Percentiles rank a stretch among this genome's conserved stretches.
phyloP scores from a whole-genome alignment of 2,888 invertebrate genomes.

The Dryocosmus kuriphilus region DNA sequence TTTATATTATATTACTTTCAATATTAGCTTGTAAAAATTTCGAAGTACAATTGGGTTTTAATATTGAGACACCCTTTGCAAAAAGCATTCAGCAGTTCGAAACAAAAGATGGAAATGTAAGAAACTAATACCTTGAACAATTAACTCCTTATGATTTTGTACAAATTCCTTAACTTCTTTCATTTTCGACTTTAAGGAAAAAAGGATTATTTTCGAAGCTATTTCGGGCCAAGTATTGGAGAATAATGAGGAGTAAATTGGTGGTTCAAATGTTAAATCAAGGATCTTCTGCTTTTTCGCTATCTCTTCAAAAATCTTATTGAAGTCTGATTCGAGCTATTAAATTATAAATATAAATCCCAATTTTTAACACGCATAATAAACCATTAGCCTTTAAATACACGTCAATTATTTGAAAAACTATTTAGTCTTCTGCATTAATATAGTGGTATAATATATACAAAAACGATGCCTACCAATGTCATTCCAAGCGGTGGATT shows the following conservation, averaged over 20 bases:
- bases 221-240: neutral
- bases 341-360: neutral
- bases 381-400: no score
- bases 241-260: slow-evolving; percentile 19
- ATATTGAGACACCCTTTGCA: no score
- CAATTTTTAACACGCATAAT: neutral
- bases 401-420: no score
- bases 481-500: slow-evolving; percentile 31
- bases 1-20: no score
- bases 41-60: no score
- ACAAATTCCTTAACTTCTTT: slow-evolving; percentile 41
- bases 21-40: no score
- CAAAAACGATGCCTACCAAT: slow-evolving; percentile 21
- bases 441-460: neutral
- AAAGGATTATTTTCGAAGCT: slow-evolving; percentile 3
- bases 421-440: no score
- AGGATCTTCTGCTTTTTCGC: no score
- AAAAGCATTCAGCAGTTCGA: no score
- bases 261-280: no score
- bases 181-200: slow-evolving; percentile 19
- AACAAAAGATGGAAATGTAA: neutral
- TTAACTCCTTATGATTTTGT: slow-evolving; percentile 10
- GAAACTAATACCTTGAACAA: slow-evolving; percentile 30
- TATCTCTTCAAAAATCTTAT: slow-evolving; percentile 1
- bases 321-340: slow-evolving; percentile 38